These are phyloP conservation scores for Lypha dubia DNA, from an alignment of 2,888 invertebrate genomes.

Conservation along the genomic window DNA sequence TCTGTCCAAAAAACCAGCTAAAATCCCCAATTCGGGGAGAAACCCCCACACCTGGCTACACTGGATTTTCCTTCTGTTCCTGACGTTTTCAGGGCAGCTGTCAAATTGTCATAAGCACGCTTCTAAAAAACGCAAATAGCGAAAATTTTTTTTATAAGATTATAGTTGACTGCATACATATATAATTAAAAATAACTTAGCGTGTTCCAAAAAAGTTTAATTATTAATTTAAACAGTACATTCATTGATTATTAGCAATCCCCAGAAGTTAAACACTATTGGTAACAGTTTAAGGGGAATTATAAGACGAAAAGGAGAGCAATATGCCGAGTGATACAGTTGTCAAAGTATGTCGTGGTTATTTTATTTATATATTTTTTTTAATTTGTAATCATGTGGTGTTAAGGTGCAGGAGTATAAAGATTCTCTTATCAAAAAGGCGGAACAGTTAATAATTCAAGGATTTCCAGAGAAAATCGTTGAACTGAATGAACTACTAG, in stretches of 20 bases:
- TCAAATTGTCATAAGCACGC: constrained; percentile 5
- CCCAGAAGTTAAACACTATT: not conserved
- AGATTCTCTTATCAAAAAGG: constrained; percentile 93
- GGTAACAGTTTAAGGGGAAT: not conserved
- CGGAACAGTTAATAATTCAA: constrained; percentile 93
- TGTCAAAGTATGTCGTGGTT: constrained; percentile 76
- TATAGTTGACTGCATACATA: not conserved
- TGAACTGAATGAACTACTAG: constrained; percentile 93
- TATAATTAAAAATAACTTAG: not conserved
- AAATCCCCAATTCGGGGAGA: too few species aligned
- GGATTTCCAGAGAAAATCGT: constrained; percentile 97
- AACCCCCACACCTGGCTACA: too few species aligned
- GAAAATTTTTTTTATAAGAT: not conserved
- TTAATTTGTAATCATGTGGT: not conserved
- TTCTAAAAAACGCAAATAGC: not conserved
- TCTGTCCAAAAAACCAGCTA: too few species aligned
- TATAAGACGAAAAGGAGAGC: constrained; percentile 46
- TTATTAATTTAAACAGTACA: not conserved
- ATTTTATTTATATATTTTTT: constrained; percentile 18
- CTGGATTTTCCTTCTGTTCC: not conserved
- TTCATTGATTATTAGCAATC: not conserved
- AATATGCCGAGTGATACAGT: constrained; percentile 81
- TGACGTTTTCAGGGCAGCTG: not conserved
- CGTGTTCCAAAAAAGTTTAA: not conserved
- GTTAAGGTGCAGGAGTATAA: constrained; percentile 94